phyloP scores from a whole-genome alignment of 2,797 vertebrate genomes.

The Babyrousa celebensis region DNA sequence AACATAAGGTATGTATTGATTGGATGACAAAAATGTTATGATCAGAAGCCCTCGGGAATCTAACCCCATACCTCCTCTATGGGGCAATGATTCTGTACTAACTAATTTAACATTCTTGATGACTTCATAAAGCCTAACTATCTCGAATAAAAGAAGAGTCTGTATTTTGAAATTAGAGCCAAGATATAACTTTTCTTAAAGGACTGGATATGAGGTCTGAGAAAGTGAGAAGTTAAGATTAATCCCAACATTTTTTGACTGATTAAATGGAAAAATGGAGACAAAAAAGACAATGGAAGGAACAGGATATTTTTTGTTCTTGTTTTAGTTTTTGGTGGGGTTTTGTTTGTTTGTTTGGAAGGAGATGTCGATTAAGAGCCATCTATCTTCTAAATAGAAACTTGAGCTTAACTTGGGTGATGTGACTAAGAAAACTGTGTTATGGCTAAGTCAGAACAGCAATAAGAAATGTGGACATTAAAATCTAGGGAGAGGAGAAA shows the following conservation, averaged over 20 bases:
- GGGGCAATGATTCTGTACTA: not conserved
- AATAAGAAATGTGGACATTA: not conserved
- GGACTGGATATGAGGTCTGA: not conserved
- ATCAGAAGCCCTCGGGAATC: not conserved
- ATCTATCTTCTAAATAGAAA: not conserved
- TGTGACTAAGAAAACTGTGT: not conserved
- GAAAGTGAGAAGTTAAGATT: not conserved
- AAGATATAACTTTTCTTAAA: conserved; percentile 7
- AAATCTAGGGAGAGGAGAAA: not conserved
- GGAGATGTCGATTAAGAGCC: not conserved
- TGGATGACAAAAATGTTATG: not conserved
- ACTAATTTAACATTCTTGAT: not conserved
- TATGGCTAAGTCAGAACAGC: not conserved
- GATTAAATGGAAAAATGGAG: not conserved
- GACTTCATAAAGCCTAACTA: not conserved
- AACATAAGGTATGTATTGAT: not conserved
- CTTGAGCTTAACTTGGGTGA: not conserved
- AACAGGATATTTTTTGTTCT: not conserved
- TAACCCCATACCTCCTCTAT: not conserved
- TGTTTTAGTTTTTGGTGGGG: not conserved
- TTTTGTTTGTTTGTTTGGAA: not conserved
- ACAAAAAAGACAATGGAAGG: not conserved
- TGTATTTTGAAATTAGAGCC: not conserved
- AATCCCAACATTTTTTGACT: not conserved
- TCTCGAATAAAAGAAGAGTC: not conserved